A percentile compares a stretch with the other conserved stretches of the same genome.
phyloP scores from a whole-genome alignment of 2,113 vertebrate species.

The Petroica traversi region DNA sequence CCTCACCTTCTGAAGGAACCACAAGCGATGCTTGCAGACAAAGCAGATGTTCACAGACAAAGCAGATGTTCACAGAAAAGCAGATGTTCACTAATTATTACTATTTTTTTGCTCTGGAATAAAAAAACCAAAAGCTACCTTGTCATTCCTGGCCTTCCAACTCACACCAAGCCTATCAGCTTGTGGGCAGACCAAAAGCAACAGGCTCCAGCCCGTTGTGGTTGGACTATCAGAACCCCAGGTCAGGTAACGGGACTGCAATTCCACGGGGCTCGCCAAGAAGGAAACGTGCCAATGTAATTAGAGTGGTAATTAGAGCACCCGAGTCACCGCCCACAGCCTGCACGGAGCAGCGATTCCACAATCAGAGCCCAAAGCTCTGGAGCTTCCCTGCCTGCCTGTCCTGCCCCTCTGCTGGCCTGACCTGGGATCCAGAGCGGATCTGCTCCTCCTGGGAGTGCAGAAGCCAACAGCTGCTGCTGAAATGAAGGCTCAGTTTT shows the following conservation, averaged over 20 bases:
- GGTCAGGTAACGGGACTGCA: constrained; percentile 49
- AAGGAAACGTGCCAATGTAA: constrained; percentile 53
- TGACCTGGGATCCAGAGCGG: neutral
- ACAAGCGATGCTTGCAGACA: too few species aligned
- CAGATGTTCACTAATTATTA: too few species aligned
- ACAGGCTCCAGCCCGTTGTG: neutral
- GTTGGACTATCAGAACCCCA: neutral
- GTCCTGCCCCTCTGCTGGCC: neutral
- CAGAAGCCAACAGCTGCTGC: neutral
- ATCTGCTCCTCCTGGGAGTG: neutral
- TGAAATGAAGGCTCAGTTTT: neutral
- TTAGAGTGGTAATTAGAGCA: constrained; percentile 64
- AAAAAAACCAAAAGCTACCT: neutral
- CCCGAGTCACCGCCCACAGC: constrained; percentile 50
- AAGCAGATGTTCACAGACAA: too few species aligned
- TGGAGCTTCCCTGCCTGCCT: neutral
- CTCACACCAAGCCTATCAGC: neutral
- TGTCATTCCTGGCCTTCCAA: neutral
- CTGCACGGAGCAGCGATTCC: constrained; percentile 12
- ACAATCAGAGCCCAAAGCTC: constrained; percentile 40
- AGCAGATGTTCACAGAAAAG: too few species aligned
- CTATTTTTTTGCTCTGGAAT: neutral
- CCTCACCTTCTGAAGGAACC: too few species aligned
- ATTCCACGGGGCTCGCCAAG: constrained; percentile 26
- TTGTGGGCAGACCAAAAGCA: neutral